Evolutionary conservation across 2,113 vertebrate genomes (phyloP).

Genomic region (Anas platyrhynchos): DNA sequence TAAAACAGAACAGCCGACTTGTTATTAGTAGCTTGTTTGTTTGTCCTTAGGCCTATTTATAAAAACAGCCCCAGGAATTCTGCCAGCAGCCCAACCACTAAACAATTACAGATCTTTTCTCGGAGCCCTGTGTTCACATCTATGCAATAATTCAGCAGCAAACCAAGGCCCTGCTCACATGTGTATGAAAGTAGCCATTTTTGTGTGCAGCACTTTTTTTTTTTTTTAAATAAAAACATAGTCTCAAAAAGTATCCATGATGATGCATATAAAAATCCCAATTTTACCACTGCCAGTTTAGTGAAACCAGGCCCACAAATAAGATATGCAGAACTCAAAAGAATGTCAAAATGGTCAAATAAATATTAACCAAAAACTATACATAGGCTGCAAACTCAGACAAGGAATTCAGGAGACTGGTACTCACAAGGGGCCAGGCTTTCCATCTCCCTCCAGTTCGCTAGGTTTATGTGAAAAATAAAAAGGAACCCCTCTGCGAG

Average conservation of each 20-base stretch:
- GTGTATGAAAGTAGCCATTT: background rate
- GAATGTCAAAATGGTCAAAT: background rate
- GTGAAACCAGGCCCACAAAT: background rate
- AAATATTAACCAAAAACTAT: background rate
- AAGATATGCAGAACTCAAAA: background rate
- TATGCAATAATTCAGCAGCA: slow-evolving; percentile 34
- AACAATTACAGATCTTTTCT: slow-evolving; percentile 68
- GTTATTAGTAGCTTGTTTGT: slow-evolving; percentile 71
- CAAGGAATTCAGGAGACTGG: background rate
- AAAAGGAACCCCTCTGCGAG: accelerated
- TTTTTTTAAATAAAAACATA: background rate
- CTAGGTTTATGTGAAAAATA: background rate
- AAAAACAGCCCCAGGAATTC: slow-evolving; percentile 60
- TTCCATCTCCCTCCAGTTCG: background rate
- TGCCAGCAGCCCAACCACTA: slow-evolving; percentile 54
- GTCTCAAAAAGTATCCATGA: background rate
- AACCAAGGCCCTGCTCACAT: background rate
- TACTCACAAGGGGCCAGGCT: background rate
- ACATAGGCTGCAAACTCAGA: background rate
- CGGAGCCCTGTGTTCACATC: background rate
- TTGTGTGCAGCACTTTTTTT: background rate
- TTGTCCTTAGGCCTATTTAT: slow-evolving; percentile 71
- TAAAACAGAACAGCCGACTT: slow-evolving; percentile 9
- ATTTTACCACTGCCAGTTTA: background rate
- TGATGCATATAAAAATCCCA: background rate